These are phyloP conservation scores for Falco peregrinus DNA, from an alignment of 2,797 vertebrate species.

Conservation along the genomic window DNA sequence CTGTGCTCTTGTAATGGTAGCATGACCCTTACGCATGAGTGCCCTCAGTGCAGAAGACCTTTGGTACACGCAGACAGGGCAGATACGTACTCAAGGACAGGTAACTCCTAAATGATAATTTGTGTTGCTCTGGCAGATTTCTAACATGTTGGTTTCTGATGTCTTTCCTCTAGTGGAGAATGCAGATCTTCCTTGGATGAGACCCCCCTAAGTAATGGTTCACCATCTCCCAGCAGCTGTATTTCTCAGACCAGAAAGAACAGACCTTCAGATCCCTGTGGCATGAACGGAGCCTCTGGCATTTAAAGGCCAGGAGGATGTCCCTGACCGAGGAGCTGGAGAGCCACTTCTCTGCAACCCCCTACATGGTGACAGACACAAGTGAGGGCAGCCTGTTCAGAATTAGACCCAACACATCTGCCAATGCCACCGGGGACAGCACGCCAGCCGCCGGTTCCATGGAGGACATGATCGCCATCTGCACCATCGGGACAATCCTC, in stretches of 20 bases:
- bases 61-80: not conserved
- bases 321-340: slow-evolving; percentile 50
- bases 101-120: not conserved
- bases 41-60: not conserved
- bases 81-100: not conserved
- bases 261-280: not conserved
- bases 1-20: not conserved
- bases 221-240: not conserved
- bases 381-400: slow-evolving; percentile 68
- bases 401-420: slow-evolving; percentile 63
- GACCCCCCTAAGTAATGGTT: not conserved
- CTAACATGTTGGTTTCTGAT: not conserved
- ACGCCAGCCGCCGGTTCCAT: slow-evolving; percentile 10
- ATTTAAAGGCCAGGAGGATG: slow-evolving; percentile 48
- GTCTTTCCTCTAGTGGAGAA: slow-evolving; percentile 12
- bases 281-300: not conserved
- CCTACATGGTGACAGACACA: slow-evolving; percentile 71
- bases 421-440: slow-evolving; percentile 62
- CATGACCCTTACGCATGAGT: rapidly evolving
- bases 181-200: not conserved
- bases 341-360: slow-evolving; percentile 37
- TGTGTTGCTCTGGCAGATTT: not conserved
- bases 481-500: slow-evolving; percentile 86
- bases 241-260: not conserved
- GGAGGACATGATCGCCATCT: slow-evolving; percentile 84